Conservation (phyloP, 1,140 invertebrate genomes). For the Drosophila novamexicana region DNA sequence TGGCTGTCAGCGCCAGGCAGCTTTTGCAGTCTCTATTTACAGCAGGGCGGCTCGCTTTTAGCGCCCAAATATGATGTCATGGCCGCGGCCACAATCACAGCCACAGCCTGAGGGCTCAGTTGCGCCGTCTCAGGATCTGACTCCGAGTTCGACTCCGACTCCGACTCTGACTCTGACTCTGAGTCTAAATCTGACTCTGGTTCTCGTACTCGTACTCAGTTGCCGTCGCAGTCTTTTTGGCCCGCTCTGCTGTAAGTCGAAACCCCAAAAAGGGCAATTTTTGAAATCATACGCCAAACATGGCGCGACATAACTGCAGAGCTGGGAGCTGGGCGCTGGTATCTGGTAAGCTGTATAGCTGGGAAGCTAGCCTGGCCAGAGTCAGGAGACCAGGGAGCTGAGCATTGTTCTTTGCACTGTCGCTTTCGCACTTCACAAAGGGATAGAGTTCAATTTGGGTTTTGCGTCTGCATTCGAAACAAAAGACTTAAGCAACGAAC, state of each 20-base stretch:
- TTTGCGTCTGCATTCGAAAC: constrained; percentile 76
- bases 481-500: constrained; percentile 83
- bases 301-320: constrained; percentile 76
- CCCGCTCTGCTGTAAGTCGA: constrained; percentile 66
- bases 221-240: neutral
- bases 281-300: constrained; percentile 83
- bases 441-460: constrained; percentile 77
- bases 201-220: neutral
- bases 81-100: constrained; percentile 31
- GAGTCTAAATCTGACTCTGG: neutral
- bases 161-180: neutral
- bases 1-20: constrained; percentile 55
- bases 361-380: constrained; percentile 1
- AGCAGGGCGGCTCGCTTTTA: constrained; percentile 78
- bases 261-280: constrained; percentile 83
- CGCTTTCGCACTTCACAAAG: constrained; percentile 82
- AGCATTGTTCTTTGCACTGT: constrained; percentile 83
- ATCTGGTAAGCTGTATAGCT: constrained; percentile 13
- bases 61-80: constrained; percentile 83
- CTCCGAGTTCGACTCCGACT: neutral
- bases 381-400: constrained; percentile 19
- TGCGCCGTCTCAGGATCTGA: constrained; percentile 5
- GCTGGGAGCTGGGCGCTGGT: constrained; percentile 29
- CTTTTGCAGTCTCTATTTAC: constrained; percentile 78
- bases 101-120: constrained; percentile 18